A percentile compares a stretch with the other conserved stretches of the same genome.
Evolutionary conservation across 2,888 invertebrate species (phyloP).

Genomic region (Tipula helvola): DNA sequence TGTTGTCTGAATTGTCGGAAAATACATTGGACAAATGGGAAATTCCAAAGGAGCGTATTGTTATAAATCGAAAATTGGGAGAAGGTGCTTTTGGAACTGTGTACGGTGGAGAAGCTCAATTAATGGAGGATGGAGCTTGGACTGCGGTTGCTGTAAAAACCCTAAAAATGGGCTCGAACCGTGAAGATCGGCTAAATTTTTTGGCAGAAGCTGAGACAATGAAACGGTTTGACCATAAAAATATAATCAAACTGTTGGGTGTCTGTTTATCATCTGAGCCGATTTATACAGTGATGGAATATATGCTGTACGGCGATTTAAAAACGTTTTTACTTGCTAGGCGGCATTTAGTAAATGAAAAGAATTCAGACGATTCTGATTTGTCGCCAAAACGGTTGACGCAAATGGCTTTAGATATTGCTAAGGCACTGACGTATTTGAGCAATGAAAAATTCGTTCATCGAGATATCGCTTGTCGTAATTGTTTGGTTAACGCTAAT

Average conservation of each 20-base stretch:
- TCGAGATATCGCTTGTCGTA: constrained; percentile 71
- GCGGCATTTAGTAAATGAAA: constrained; percentile 62
- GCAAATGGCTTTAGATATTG: constrained; percentile 77
- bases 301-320: constrained; percentile 84
- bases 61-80: constrained; percentile 72
- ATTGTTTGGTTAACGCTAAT: constrained; percentile 64
- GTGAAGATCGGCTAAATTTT: constrained; percentile 82
- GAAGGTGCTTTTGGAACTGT: constrained; percentile 90
- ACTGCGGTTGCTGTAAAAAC: constrained; percentile 81
- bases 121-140: constrained; percentile 53
- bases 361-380: constrained; percentile 50
- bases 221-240: constrained; percentile 85
- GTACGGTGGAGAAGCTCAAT: constrained; percentile 69
- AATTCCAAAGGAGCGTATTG: constrained; percentile 68
- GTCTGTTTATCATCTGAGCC: constrained; percentile 81
- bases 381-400: constrained; percentile 69
- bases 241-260: constrained; percentile 72
- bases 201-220: constrained; percentile 87
- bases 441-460: constrained; percentile 78
- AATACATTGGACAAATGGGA: constrained; percentile 75
- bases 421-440: constrained; percentile 72
- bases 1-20: constrained; percentile 38
- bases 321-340: constrained; percentile 79
- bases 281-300: constrained; percentile 86
- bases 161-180: constrained; percentile 65